phyloP scores from a whole-genome alignment of 1,140 invertebrate species.

The Macrotrachela quadricornifera region DNA sequence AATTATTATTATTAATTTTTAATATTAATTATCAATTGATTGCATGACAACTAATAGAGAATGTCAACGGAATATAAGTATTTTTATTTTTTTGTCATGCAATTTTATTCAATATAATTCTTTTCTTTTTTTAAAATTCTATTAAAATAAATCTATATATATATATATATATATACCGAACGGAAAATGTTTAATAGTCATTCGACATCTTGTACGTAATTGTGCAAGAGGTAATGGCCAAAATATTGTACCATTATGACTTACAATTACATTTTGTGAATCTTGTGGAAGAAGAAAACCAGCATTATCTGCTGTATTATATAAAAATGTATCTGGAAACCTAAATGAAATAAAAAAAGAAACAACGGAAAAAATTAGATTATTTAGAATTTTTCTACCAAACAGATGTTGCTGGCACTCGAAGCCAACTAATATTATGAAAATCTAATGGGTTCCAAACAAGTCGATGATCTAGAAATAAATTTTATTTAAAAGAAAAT shows the following conservation, averaged over 20 bases:
- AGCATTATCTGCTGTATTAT: background rate
- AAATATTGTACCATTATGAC: background rate
- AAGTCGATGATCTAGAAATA: background rate
- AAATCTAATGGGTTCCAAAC: too few species aligned
- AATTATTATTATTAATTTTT: too few species aligned
- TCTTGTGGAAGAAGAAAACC: background rate
- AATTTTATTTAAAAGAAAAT: background rate
- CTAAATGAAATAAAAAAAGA: background rate
- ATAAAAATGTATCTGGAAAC: background rate
- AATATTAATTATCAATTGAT: too few species aligned
- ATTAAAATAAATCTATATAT: too few species aligned
- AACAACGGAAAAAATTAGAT: background rate
- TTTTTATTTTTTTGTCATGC: too few species aligned
- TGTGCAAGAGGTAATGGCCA: background rate
- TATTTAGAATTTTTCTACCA: background rate
- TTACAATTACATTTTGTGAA: background rate
- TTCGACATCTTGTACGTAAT: background rate
- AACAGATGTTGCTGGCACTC: background rate
- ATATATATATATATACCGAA: too few species aligned
- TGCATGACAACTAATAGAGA: too few species aligned
- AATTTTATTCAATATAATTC: too few species aligned
- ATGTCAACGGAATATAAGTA: too few species aligned
- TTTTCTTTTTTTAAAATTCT: too few species aligned
- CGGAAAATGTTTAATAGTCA: background rate
- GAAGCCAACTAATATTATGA: background rate